Base-by-base conservation (phyloP, 2,113 vertebrate genomes). In the Bothrops jararaca region DNA sequence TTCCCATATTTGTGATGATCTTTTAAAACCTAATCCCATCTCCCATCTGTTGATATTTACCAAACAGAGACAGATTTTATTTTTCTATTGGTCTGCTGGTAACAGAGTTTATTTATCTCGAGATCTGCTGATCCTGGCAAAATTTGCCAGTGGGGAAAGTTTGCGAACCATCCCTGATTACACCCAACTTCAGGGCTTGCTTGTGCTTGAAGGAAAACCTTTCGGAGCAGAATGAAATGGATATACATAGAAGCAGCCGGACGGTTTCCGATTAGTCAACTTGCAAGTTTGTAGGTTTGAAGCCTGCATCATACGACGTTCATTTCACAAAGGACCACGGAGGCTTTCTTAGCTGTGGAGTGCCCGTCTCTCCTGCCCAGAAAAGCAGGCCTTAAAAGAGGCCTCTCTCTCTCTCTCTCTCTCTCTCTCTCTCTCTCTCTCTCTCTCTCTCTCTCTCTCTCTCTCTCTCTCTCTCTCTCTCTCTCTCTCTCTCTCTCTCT, bases 41-140 rank as follows among this genome's bases (percentile, higher is more conserved):
- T 52, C 50, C 85, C 86, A 91, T 93, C 90, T 91, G 92, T 91
- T 93, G 89, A 88, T 93, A 88, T 88, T 88, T 91, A 69, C 90
- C 20, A 53, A 52, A 91, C 34, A 26, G 11, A 24, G 39, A 57
- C 69, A 85, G 88, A 85, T 93, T 93, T 34, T 88, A 29, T 80
- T 48, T 50, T 88, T 88, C 52, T 48, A 57, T 85, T 89, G 29
- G 88, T 22, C 69, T 50, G 69, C 88, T 15, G 34, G 29, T 89
- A 58, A 89, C 89, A 57, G 88, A 89, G 88, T 85, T 91, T n/a
- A 69, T 88, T 92, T 64, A 80, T 74, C 86, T 39, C 3, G 12
- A 39, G 53, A n/a, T 88, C 87, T 18, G 80, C 52, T 56, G 87
- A 89, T 57, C 53, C 74, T n/a, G 18, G 54, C 29, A 85, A 54